Evolutionary conservation across 2,888 invertebrate genomes (phyloP).

Genomic region (Caenorhabditis afra): DNA sequence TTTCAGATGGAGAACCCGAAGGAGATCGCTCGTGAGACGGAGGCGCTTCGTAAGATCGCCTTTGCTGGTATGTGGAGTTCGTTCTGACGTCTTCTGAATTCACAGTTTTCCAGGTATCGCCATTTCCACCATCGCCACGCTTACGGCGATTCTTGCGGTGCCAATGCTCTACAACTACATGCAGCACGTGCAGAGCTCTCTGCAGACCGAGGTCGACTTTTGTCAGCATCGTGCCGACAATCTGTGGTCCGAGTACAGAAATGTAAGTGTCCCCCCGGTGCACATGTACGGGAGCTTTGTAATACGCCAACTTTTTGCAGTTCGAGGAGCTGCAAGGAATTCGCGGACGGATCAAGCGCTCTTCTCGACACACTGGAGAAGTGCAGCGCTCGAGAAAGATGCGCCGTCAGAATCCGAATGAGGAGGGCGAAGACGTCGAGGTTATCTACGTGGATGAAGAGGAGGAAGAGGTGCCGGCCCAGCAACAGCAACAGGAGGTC

Average conservation of each 20-base stretch:
- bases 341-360: constrained; percentile 13
- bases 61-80: too few relatives aligned
- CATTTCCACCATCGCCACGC: constrained; percentile 68
- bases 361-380: constrained; percentile 24
- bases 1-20: constrained; percentile 41
- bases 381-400: constrained; percentile 29
- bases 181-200: constrained; percentile 67
- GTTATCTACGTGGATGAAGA: constrained; percentile 42
- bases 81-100: constrained; percentile 4
- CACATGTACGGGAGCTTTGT: too few relatives aligned
- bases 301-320: constrained; percentile 10
- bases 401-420: constrained; percentile 22
- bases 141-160: constrained; percentile 65
- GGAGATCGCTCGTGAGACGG: constrained; percentile 30
- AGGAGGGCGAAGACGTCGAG: constrained; percentile 37
- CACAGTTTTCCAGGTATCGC: constrained; percentile 54
- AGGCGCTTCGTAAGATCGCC: constrained; percentile 34
- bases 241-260: constrained; percentile 66
- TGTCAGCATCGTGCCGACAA: constrained; percentile 65
- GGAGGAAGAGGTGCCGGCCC: neutral
- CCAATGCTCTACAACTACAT: constrained; percentile 59
- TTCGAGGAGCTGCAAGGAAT: constrained; percentile 32
- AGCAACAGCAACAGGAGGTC: neutral
- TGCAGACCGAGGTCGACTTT: constrained; percentile 67
- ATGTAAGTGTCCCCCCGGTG: constrained; percentile 27